Evolutionary conservation across 2,113 vertebrate species (phyloP).

Genomic region (Sterrhoptilus dennistouni): DNA sequence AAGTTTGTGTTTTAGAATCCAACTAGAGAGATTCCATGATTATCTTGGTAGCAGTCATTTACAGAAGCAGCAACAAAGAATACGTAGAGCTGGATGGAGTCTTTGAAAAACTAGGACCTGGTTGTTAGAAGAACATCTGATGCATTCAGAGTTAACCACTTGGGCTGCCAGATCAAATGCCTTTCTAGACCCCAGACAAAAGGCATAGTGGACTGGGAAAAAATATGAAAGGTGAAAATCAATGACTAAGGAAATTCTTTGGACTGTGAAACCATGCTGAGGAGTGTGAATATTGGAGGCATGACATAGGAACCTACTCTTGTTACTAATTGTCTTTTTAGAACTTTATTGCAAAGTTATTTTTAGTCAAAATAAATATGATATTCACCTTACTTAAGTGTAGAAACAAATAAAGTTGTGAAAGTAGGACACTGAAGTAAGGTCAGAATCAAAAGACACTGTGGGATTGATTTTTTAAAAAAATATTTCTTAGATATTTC

Average conservation of each 20-base stretch:
- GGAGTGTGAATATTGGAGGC: background rate
- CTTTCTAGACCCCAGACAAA: background rate
- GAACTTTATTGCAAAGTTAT: background rate
- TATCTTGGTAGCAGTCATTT: background rate
- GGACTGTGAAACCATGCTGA: background rate
- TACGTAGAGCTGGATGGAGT: background rate
- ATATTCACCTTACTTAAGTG: background rate
- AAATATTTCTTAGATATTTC: background rate
- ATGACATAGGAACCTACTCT: background rate
- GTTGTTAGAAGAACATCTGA: background rate
- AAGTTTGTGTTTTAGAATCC: background rate
- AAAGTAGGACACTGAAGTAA: background rate
- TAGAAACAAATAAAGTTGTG: background rate
- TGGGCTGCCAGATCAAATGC: fast-evolving
- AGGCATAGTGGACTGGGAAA: background rate
- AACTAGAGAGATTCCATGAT: background rate
- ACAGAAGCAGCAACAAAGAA: background rate
- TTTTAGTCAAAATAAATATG: background rate
- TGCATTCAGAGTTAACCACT: background rate
- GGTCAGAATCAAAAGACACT: background rate
- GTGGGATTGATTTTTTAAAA: background rate
- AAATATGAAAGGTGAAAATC: background rate
- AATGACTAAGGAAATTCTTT: background rate
- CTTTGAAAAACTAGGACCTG: background rate
- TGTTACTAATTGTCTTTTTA: background rate